phyloP scores from a whole-genome alignment of 2,113 vertebrate genomes.

The Sceloporus tristichus region DNA sequence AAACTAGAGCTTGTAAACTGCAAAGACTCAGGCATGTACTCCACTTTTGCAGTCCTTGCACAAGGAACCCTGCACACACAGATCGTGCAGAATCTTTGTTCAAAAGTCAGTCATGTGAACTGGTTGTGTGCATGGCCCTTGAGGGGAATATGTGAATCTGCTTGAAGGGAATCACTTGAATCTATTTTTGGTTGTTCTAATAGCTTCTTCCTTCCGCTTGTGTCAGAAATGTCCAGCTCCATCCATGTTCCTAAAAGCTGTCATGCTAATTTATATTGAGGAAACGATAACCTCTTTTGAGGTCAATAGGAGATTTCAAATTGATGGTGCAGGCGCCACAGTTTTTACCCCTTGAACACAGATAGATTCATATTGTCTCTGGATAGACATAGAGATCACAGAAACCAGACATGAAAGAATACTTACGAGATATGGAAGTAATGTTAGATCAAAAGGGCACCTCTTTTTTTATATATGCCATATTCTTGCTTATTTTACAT shows the following conservation, averaged over 20 bases:
- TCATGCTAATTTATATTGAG: background rate
- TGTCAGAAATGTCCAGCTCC: constrained; percentile 10
- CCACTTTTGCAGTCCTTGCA: background rate
- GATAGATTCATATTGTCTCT: background rate
- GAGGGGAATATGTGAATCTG: background rate
- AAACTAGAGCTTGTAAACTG: background rate
- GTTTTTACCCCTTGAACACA: background rate
- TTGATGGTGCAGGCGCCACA: constrained; percentile 4
- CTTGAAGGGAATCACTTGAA: background rate
- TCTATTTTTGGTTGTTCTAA: background rate
- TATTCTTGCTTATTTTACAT: constrained; percentile 23
- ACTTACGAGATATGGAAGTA: background rate
- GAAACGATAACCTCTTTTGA: constrained; percentile 37
- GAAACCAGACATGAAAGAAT: constrained; percentile 7
- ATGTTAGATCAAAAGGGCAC: constrained; percentile 14
- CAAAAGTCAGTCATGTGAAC: background rate
- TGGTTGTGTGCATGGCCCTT: background rate
- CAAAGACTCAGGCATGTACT: background rate
- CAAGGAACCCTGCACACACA: no score
- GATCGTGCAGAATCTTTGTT: background rate
- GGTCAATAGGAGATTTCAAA: constrained; percentile 17
- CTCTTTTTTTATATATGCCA: background rate
- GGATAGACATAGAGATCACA: fast-evolving
- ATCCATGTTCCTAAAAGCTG: background rate
- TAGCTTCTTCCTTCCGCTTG: background rate